These are phyloP conservation scores for Lysandra coridon DNA, from an alignment of 2,888 invertebrate species.

Conservation along the genomic window DNA sequence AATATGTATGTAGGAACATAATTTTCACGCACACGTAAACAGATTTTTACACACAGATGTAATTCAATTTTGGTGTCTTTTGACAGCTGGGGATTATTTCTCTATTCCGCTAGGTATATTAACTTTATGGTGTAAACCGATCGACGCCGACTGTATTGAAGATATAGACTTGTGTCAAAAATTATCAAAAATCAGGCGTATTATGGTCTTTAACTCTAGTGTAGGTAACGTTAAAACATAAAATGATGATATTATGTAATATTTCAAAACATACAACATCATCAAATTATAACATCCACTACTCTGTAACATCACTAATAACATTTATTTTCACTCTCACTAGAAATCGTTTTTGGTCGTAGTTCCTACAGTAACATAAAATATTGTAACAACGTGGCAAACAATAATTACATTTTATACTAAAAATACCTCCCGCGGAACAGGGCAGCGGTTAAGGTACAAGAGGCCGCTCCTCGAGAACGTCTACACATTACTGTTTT, in stretches of 20 bases:
- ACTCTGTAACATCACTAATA: neutral
- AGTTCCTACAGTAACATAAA: slow-evolving; percentile 1
- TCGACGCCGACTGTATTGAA: too few species aligned
- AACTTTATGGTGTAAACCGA: too few species aligned
- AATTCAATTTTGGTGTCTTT: too few species aligned
- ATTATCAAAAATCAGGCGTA: too few species aligned
- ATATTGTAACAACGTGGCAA: neutral
- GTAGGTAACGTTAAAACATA: neutral
- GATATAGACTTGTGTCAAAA: too few species aligned
- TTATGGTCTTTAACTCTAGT: neutral
- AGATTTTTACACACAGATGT: too few species aligned
- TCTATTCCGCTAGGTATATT: too few species aligned
- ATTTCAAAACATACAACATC: neutral
- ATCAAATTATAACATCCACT: neutral
- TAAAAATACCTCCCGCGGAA: neutral
- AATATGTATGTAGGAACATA: too few species aligned
- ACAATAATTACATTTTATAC: neutral
- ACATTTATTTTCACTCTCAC: neutral
- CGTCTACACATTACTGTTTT: neutral
- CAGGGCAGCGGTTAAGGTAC: neutral
- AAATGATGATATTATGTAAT: neutral
- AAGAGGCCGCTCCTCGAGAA: neutral
- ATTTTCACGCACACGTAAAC: too few species aligned
- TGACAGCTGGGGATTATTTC: too few species aligned
- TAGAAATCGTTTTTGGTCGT: neutral